Base-by-base conservation (phyloP, 1,140 invertebrate genomes). In the Brachionus sp. region DNA sequence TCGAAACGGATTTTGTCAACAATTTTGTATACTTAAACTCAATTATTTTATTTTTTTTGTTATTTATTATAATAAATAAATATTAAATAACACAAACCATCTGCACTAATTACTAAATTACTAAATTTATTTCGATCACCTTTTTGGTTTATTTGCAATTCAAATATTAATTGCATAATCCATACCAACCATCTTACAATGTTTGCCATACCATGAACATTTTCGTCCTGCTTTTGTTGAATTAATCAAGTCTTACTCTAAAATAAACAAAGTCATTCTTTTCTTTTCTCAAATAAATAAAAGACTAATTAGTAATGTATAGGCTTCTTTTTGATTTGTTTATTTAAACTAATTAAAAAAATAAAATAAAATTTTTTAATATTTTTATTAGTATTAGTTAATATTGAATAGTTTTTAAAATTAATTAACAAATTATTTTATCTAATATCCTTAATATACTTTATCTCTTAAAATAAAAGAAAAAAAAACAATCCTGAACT, bases 91-190 rank as follows among this genome's bases (percentile, higher is more conserved):
- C 12, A 5, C 3, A 33, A 37, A 33, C 64, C 64, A 66, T 66
- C 64, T 66, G 64, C 64, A 66, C 13, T 66, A 57, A 57, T 57
- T 57, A 19, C 50, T 57, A 57, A 57, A 57, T 57, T 57, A 19
- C 50, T 57, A 57, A 57, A 57, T 57, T 57, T 7, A 19, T 16
- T 57, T 57, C 50, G 16, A 23, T 57, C 50, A 57, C 50, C 50
- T 57, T 42, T 29, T 57, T 57, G 50, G 5, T 57, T 23, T 57
- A 57, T 57, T 57, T 57, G 19, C 50, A 57, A 57, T 57, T 57
- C 19, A 57, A 57, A 57, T 57, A 57, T 57, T 57, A 57, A 57
- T 57, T 57, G 50, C 50, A 57, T 57, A 57, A 57, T 57, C 50
- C 39, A 7, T 42, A 42, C 50, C 50, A 19, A 57, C 50, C 50